phyloP scores from a whole-genome alignment of 2,888 invertebrate species.

The Megaustenia siamemsis region DNA sequence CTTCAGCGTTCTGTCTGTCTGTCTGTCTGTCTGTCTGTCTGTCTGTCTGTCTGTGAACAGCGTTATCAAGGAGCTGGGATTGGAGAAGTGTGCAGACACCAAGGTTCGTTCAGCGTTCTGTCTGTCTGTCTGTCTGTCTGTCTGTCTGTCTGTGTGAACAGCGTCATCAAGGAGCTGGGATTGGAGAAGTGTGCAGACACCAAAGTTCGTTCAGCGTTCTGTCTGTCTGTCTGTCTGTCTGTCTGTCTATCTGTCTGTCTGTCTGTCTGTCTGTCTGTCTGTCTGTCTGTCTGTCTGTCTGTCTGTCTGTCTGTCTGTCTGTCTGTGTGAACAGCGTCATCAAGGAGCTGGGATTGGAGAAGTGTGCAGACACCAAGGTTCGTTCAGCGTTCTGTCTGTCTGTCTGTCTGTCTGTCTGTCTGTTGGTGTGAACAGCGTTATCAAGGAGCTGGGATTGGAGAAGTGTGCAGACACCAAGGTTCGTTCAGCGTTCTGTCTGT shows the following conservation, averaged over 20 bases:
- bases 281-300: conserved; percentile 35
- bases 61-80: too few relatives aligned
- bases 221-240: conserved; percentile 29
- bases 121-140: conserved; percentile 26
- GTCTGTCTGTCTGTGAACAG: conserved; percentile 27
- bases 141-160: conserved; percentile 25
- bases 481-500: too few relatives aligned
- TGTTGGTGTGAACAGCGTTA: too few relatives aligned
- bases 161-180: too few relatives aligned
- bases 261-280: conserved; percentile 18
- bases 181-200: not conserved
- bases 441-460: too few relatives aligned
- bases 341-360: too few relatives aligned
- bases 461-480: too few relatives aligned
- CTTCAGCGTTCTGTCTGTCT: conserved; percentile 4
- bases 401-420: too few relatives aligned
- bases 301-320: conserved; percentile 29
- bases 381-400: too few relatives aligned
- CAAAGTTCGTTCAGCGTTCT: not conserved
- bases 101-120: not conserved
- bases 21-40: conserved; percentile 28
- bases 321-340: too few relatives aligned
- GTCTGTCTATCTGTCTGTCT: conserved; percentile 15
- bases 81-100: not conserved
- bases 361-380: too few relatives aligned